A percentile compares a stretch with the other conserved stretches of the same genome.
Conservation (phyloP, 2,797 vertebrate species). For the Cryptoblepharus egeriae region DNA sequence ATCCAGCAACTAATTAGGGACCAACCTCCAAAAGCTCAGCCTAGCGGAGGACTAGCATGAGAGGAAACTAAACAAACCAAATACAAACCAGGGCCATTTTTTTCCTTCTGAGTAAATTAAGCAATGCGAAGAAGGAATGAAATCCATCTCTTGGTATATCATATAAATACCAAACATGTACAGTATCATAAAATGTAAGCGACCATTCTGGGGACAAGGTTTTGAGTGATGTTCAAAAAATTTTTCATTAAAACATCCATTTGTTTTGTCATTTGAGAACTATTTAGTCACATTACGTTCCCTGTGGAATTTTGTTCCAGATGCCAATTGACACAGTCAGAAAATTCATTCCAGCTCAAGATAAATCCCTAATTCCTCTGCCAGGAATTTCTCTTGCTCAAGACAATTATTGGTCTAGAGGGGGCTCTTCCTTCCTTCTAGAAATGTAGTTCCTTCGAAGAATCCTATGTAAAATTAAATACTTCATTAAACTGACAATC, state of each 20-base stretch:
- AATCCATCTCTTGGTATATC: conserved; percentile 8
- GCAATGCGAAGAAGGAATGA: conserved; percentile 42
- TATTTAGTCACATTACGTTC: conserved; percentile 67
- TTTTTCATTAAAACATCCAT: conserved; percentile 71
- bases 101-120: conserved; percentile 48
- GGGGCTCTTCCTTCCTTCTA: conserved; percentile 59
- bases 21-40: conserved; percentile 55
- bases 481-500: conserved; percentile 66
- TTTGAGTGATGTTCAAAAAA: conserved; percentile 67
- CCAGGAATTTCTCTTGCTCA: conserved; percentile 65
- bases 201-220: conserved; percentile 44
- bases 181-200: conserved; percentile 56
- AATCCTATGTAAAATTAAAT: conserved; percentile 60
- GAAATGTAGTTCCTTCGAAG: conserved; percentile 64
- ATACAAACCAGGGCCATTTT: conserved; percentile 36
- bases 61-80: conserved; percentile 51
- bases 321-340: conserved; percentile 63
- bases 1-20: conserved; percentile 74
- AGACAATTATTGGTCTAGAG: conserved; percentile 66
- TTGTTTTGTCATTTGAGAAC: conserved; percentile 71
- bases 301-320: conserved; percentile 61
- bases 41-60: conserved; percentile 36
- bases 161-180: conserved; percentile 38
- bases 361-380: conserved; percentile 64
- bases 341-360: conserved; percentile 68